phyloP scores from a whole-genome alignment of 2,888 invertebrate genomes.

The Eutolmus rufibarbis region DNA sequence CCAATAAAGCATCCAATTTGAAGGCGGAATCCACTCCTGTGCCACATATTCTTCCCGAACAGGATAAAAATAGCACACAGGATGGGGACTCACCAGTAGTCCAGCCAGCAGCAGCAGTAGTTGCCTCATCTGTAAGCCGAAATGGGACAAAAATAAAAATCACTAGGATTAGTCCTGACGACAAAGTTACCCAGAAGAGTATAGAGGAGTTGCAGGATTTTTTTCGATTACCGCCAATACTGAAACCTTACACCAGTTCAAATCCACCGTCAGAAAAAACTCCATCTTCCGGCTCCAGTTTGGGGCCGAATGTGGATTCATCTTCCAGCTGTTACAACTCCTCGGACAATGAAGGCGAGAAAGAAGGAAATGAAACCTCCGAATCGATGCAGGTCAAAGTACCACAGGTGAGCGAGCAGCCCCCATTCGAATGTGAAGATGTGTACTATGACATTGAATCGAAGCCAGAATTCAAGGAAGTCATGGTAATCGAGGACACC shows the following conservation, averaged over 20 bases:
- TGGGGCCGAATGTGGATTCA: slow-evolving; percentile 75
- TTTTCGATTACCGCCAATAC: slow-evolving; percentile 74
- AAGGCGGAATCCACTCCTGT: not conserved
- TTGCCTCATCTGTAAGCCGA: not conserved
- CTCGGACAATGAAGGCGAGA: slow-evolving; percentile 56
- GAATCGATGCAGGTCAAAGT: slow-evolving; percentile 11
- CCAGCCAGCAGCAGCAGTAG: not conserved
- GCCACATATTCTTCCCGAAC: not conserved
- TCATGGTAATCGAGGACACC: slow-evolving; percentile 43
- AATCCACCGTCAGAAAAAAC: slow-evolving; percentile 45
- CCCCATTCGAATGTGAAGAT: slow-evolving; percentile 41
- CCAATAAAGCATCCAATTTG: slow-evolving; percentile 14
- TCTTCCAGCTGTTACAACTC: slow-evolving; percentile 69
- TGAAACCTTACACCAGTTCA: slow-evolving; percentile 71
- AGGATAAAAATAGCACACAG: slow-evolving; percentile 2
- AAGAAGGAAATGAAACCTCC: slow-evolving; percentile 32
- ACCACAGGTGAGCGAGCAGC: slow-evolving; percentile 42
- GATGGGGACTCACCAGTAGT: not conserved
- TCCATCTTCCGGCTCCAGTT: slow-evolving; percentile 70
- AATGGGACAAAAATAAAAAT: slow-evolving; percentile 35
- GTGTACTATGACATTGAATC: slow-evolving; percentile 7
- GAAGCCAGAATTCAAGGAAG: slow-evolving; percentile 38
- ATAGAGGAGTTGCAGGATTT: slow-evolving; percentile 60
- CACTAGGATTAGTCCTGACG: slow-evolving; percentile 21
- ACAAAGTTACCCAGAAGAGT: not conserved